phyloP scores from a whole-genome alignment of 2,113 vertebrate genomes.

The Anolis carolinensis region DNA sequence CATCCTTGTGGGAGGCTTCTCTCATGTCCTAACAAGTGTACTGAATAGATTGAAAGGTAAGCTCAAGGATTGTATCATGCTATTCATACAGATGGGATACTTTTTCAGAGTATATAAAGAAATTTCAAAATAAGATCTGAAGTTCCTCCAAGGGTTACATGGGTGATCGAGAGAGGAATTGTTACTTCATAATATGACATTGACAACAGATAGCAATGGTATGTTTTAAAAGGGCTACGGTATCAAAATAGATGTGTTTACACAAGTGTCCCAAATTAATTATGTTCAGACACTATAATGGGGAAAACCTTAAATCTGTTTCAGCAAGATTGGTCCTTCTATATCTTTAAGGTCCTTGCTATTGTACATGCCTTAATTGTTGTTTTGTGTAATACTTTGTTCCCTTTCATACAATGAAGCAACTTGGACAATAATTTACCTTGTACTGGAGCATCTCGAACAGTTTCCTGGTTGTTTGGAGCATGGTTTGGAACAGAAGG shows the following conservation, averaged over 20 bases:
- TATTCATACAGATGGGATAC: not conserved
- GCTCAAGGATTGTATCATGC: not conserved
- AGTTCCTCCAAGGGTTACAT: not conserved
- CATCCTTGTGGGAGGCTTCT: too few relatives aligned
- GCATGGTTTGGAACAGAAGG: constrained; percentile 84
- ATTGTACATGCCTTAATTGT: too few relatives aligned
- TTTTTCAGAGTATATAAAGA: too few relatives aligned
- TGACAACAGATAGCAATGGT: not conserved
- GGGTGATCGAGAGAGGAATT: not conserved
- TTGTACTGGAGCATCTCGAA: constrained; percentile 86
- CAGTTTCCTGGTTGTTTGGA: constrained; percentile 88
- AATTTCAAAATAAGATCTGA: too few relatives aligned
- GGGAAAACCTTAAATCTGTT: too few relatives aligned
- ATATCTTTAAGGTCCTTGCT: too few relatives aligned
- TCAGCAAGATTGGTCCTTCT: too few relatives aligned
- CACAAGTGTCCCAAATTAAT: not conserved
- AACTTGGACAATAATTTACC: constrained; percentile 67
- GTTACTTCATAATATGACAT: not conserved
- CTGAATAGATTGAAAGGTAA: not conserved
- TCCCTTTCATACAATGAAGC: constrained; percentile 3
- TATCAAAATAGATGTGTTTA: not conserved
- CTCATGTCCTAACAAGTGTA: too few relatives aligned
- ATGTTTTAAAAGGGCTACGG: not conserved
- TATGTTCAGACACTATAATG: too few relatives aligned
- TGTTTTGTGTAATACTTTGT: too few relatives aligned